phyloP scores from a whole-genome alignment of 1,140 invertebrate species.

The Meloidogyne exigua region DNA sequence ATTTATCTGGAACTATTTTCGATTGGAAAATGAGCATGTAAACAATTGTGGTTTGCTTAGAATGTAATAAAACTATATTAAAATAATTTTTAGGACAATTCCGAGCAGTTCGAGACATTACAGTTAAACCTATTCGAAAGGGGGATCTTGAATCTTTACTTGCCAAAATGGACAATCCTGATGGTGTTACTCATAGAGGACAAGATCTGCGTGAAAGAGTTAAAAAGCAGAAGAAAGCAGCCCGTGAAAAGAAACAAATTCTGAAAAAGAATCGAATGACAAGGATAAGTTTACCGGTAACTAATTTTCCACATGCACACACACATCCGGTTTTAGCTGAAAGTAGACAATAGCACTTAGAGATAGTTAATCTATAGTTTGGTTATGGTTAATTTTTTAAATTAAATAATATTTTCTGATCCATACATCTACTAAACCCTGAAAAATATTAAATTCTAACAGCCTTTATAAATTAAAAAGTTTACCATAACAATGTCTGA shows the following conservation, averaged over 20 bases:
- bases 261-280: constrained; percentile 55
- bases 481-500: neutral
- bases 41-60: constrained; percentile 84
- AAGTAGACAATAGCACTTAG: neutral
- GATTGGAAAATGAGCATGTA: constrained; percentile 96
- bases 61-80: neutral
- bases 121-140: constrained; percentile 80
- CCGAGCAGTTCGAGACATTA: constrained; percentile 94
- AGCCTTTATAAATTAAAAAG: neutral
- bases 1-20: constrained; percentile 99
- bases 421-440: too few species aligned
- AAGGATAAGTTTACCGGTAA: constrained; percentile 41
- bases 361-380: too few species aligned
- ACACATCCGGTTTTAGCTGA: neutral
- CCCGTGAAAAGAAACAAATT: constrained; percentile 54
- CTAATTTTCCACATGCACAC: constrained; percentile 34
- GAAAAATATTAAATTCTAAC: too few species aligned
- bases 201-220: constrained; percentile 59
- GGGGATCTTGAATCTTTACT: constrained; percentile 55
- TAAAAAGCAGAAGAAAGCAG: constrained; percentile 62
- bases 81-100: constrained; percentile 72
- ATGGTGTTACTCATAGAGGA: constrained; percentile 61
- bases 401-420: too few species aligned
- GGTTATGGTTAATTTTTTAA: neutral
- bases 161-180: constrained; percentile 58